A percentile compares a stretch with the other conserved stretches of the same genome.
Evolutionary conservation across 2,797 vertebrate genomes (phyloP).

Genomic region (Enteromius thamalakanensis): DNA sequence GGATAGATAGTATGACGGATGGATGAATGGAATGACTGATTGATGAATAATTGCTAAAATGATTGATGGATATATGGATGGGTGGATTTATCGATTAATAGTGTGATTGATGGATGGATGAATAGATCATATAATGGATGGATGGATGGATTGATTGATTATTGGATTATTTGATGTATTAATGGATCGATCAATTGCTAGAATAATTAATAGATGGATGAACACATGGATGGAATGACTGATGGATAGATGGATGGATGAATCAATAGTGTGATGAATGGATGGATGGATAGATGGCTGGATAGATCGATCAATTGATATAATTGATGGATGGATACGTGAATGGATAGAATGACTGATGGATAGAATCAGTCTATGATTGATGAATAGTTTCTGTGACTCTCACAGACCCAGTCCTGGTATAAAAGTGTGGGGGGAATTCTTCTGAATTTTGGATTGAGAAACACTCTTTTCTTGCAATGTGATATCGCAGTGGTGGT

Average conservation of each 20-base stretch:
- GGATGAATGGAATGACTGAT: background rate
- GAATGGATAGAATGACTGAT: background rate
- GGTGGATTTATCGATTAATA: background rate
- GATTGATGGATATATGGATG: background rate
- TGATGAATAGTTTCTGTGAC: background rate
- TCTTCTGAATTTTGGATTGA: background rate
- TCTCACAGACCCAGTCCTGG: background rate
- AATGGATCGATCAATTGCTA: background rate
- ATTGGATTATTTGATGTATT: background rate
- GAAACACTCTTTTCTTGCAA: background rate
- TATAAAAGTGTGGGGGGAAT: constrained; percentile 7
- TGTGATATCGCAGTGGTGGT: background rate
- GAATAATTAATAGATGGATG: background rate
- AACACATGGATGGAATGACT: background rate
- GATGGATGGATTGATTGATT: background rate
- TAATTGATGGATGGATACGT: background rate
- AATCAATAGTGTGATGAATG: background rate
- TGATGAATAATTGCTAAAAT: background rate
- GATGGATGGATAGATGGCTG: background rate
- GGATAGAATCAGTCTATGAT: background rate
- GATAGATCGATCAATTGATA: background rate
- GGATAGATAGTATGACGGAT: background rate
- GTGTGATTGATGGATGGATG: background rate
- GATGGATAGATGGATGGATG: background rate
- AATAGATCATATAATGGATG: background rate